Percentiles rank a stretch among this genome's conserved stretches.
These are phyloP conservation scores for Drosophila pseudotalamancana DNA, from an alignment of 2,888 invertebrate genomes.

Conservation along the genomic window DNA sequence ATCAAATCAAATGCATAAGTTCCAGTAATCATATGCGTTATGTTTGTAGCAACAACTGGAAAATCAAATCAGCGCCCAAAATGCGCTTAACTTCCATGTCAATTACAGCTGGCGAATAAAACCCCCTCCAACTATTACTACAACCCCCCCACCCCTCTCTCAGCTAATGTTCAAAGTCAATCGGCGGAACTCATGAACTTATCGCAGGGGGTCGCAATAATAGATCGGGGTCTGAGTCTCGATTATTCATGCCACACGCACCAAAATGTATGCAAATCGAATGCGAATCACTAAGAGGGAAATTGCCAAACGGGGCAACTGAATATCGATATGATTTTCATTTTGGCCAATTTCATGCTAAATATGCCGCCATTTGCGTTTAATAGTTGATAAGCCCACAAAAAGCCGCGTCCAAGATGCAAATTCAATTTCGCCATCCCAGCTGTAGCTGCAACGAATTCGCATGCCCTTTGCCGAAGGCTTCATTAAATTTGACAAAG, in stretches of 20 bases:
- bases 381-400: constrained; percentile 74
- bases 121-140: no score
- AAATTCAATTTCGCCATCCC: constrained; percentile 57
- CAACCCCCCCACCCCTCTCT: background rate
- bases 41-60: constrained; percentile 46
- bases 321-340: constrained; percentile 45
- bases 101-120: constrained; percentile 67
- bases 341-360: constrained; percentile 71
- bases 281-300: constrained; percentile 61
- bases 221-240: constrained; percentile 46
- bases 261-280: constrained; percentile 75
- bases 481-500: background rate
- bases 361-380: constrained; percentile 74
- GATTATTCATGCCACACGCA: constrained; percentile 70
- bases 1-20: constrained; percentile 77
- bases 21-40: constrained; percentile 73
- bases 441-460: constrained; percentile 47
- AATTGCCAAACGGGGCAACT: constrained; percentile 21
- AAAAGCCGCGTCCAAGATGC: constrained; percentile 35
- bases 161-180: constrained; percentile 77
- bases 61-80: constrained; percentile 71
- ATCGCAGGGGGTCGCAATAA: constrained; percentile 44
- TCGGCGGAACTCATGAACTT: constrained; percentile 72
- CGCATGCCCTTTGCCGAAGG: background rate
- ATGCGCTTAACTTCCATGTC: constrained; percentile 73